Evolutionary conservation across 2,888 invertebrate species (phyloP).

Genomic region (Cheilosia vernalis): DNA sequence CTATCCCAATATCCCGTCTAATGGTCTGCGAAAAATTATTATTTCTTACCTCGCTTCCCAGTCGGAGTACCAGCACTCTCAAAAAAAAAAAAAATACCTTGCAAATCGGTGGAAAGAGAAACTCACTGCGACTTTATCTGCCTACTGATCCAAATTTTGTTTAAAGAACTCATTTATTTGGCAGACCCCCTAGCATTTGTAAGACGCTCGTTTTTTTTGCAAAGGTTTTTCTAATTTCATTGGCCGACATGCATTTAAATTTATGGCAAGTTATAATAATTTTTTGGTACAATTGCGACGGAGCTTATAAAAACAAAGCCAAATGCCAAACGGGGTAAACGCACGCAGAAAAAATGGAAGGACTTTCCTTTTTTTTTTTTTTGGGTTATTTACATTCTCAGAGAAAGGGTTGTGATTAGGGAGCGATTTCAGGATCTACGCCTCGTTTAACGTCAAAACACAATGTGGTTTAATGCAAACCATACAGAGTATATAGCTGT

Average conservation of each 20-base stretch:
- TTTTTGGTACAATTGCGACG: constrained; percentile 13
- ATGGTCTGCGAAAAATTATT: too few species aligned
- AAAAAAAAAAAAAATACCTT: too few species aligned
- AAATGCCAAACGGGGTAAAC: constrained; percentile 17
- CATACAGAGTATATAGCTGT: neutral
- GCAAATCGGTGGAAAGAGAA: too few species aligned
- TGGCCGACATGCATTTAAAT: constrained; percentile 32
- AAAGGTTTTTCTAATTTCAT: constrained; percentile 2
- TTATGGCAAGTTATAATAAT: constrained; percentile 33
- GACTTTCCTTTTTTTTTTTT: constrained; percentile 8
- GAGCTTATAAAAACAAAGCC: constrained; percentile 9
- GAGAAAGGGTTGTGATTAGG: constrained; percentile 23
- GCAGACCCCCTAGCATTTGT: too few species aligned
- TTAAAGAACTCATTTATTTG: too few species aligned
- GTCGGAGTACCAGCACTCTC: too few species aligned
- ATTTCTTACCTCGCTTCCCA: too few species aligned
- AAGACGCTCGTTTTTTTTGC: neutral
- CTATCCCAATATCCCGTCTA: too few species aligned
- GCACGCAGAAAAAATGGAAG: neutral
- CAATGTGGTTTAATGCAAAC: constrained; percentile 10
- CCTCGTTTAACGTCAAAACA: constrained; percentile 13
- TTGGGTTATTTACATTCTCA: constrained; percentile 44
- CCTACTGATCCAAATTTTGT: too few species aligned
- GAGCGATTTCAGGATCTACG: constrained; percentile 33
- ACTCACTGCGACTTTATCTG: too few species aligned